These are phyloP conservation scores for Labia minor DNA, from an alignment of 2,888 invertebrate species.

Conservation along the genomic window DNA sequence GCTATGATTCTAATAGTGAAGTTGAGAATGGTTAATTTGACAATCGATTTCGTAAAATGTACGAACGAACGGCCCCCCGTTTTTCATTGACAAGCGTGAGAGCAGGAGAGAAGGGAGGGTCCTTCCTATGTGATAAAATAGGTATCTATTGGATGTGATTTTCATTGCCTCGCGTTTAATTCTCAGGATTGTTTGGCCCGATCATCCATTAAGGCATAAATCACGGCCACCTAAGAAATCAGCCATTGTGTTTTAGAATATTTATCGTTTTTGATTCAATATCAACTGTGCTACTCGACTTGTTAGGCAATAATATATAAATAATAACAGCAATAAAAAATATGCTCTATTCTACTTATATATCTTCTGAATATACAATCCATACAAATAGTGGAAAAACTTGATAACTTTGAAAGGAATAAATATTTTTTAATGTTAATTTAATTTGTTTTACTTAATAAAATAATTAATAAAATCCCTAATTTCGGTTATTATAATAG, in stretches of 20 bases:
- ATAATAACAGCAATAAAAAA: conserved; percentile 3
- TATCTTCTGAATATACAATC: not conserved
- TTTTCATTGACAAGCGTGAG: not conserved
- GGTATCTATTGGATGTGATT: conserved; percentile 4
- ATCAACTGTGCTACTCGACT: not conserved
- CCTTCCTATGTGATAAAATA: not conserved
- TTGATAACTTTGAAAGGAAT: no score
- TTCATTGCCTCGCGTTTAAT: not conserved
- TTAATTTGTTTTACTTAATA: no score
- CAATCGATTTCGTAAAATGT: no score
- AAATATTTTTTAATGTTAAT: no score
- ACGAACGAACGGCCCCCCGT: not conserved
- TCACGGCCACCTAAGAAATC: conserved; percentile 6
- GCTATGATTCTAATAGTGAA: no score
- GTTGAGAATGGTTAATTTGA: no score
- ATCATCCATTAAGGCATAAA: not conserved
- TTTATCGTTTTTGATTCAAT: conserved; percentile 9
- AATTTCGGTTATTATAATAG: no score
- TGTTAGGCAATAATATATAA: conserved; percentile 5
- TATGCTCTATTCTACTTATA: not conserved
- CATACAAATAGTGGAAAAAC: no score
- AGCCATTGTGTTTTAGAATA: not conserved
- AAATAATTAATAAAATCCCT: no score
- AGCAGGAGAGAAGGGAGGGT: not conserved
- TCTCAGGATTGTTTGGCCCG: conserved; percentile 1